Conservation (phyloP, 1,140 invertebrate genomes). For the Psilanteris sp. region DNA sequence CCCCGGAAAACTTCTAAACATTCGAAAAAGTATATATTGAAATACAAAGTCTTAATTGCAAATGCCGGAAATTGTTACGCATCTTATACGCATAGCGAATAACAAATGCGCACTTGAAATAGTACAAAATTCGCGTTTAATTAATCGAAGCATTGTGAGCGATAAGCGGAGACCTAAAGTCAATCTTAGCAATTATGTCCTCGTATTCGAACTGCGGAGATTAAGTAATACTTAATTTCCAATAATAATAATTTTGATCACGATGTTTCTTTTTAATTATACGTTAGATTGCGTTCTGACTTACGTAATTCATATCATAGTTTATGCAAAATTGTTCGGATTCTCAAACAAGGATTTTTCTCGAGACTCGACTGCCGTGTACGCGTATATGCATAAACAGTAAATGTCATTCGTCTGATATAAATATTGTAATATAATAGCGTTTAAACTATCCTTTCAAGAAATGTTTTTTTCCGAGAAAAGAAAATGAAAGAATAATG, state of each 20-base stretch:
- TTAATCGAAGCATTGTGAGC: background rate
- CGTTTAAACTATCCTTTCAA: slow-evolving; percentile 29
- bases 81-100: no score
- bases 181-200: background rate
- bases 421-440: no score
- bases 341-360: slow-evolving; percentile 48
- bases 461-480: slow-evolving; percentile 41
- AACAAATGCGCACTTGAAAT: no score
- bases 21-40: no score
- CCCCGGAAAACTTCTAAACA: no score
- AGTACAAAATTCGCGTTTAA: no score
- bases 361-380: slow-evolving; percentile 1
- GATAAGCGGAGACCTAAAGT: slow-evolving; percentile 11
- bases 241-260: slow-evolving; percentile 48
- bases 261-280: slow-evolving; percentile 47
- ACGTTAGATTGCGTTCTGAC: slow-evolving; percentile 7
- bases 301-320: slow-evolving; percentile 48
- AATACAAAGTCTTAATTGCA: no score
- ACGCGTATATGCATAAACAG: slow-evolving; percentile 23
- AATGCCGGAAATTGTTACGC: no score
- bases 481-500: slow-evolving; percentile 12
- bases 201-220: slow-evolving; percentile 1
- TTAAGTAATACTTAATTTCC: slow-evolving; percentile 20
- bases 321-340: slow-evolving; percentile 53
- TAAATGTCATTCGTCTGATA: slow-evolving; percentile 32